Evolutionary conservation across 2,113 vertebrate species (phyloP), one percentile per base, ranked within the genome.

Genomic region (Mirza zaza): DNA sequence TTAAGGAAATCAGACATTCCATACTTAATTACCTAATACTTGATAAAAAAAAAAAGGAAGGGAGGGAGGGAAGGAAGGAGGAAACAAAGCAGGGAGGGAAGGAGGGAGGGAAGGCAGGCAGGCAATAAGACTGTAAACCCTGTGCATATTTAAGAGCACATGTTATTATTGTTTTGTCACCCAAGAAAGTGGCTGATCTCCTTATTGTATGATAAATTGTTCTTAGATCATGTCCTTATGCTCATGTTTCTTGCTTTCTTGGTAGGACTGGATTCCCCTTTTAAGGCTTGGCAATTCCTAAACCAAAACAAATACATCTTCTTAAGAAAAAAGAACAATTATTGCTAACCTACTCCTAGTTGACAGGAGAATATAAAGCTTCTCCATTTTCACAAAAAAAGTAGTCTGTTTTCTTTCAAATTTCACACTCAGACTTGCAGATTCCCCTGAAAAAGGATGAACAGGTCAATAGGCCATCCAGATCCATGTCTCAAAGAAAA

Each of bases 401-500:
- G 10, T 45, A 57, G 7, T 73, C 59, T 68, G 10, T 89, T 97
- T 96, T 77, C 82, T 91, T 96, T 91, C 67, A 61, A 70, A 87
- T 90, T 81, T 97, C 61, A 93, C 21, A 75, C 14, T 96, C 36
- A 93, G 76, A 94, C 52, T 87, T 90, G n/a, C 61, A 96, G 68
- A 92, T 86, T 96, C 8, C 52, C 48, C 39, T 68, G 34, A 85
- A 67, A 79, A 45, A 48, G 21, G 48, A 42, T 21, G n/a, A 96
- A 34, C 9, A 90, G 95, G 48, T 3, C 75, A 87, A 55, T 0
- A 83, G 65, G 25, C 63, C 55, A 86, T 14, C 36, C 42, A 92
- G 84, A 89, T 96, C 88, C 96, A 96, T 67, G 63, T 94, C 92
- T 94, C 36, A 86, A 68, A 82, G 65, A 23, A 79, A 83, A 83